Evolutionary conservation across 2,113 vertebrate genomes (phyloP), one percentile per base, ranked within the genome.

Genomic region (Eulemur macaco): DNA sequence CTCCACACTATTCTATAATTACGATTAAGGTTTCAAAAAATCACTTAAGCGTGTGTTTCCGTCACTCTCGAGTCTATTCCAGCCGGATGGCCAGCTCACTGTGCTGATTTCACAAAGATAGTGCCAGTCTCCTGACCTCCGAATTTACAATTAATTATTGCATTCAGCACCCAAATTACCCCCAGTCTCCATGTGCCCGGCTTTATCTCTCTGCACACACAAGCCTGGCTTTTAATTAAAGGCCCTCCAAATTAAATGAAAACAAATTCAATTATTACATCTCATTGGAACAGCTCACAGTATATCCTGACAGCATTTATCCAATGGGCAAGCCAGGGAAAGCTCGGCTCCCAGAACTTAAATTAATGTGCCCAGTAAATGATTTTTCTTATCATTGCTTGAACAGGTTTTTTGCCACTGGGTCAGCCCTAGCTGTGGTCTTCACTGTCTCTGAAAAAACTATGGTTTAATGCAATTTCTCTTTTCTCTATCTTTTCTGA

Each of bases 201-300:
- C 98, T 99, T 99, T 99, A 99, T 99, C 99, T 99, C 98, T 98
- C 97, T 34, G 96, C 98, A 97, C 98, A 99, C 98, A 98, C 98
- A 97, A 97, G 96, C 97, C 97, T 98, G 97, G 97, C 98, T 99
- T 98, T 99, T 99, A 99, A 99, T 99, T 99, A 99, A 99, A 99
- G 98, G 98, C 96, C 98, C 98, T 98, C 98, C 98, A 98, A 98
- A 99, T 99, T 98, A 99, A 99, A 99, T 98, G 98, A 98, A 98
- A 99, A 98, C 98, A 99, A 99, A 99, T 98, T 98, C 98, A 99
- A 98, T 99, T 99, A 99, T 98, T 99, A 98, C 98, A 98, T 98
- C 98, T 98, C 98, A 68, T 98, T 98, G 98, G 98, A 98, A 98
- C 95, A 89, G 98, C 98, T 98, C 97, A 95, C 92, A 68, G 60